phyloP scores from a whole-genome alignment of 2,888 invertebrate species.

The Keiferia lycopersicella region DNA sequence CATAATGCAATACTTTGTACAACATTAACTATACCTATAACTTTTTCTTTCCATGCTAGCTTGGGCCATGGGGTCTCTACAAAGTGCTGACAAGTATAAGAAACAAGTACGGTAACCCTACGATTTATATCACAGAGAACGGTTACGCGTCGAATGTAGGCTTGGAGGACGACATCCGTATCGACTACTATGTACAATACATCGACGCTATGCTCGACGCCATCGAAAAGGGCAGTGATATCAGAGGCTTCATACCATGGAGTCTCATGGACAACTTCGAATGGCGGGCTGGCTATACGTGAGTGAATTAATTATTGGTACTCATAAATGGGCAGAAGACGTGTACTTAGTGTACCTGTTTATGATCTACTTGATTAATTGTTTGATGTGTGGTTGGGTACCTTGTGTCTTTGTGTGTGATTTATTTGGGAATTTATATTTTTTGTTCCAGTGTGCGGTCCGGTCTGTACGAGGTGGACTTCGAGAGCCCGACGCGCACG shows the following conservation, averaged over 20 bases:
- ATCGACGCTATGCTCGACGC: constrained; percentile 59
- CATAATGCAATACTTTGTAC: no score
- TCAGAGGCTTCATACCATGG: constrained; percentile 79
- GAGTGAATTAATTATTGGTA: no score
- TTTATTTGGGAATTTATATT: no score
- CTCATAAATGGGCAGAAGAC: no score
- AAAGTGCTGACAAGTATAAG: constrained; percentile 36
- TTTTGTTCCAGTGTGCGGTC: constrained; percentile 39
- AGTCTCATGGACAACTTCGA: constrained; percentile 83
- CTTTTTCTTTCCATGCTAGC: constrained; percentile 29
- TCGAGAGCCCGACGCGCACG: constrained; percentile 76
- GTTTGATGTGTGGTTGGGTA: no score
- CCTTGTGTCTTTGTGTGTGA: no score
- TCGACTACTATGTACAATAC: constrained; percentile 55
- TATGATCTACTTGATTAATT: no score
- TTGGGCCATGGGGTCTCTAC: constrained; percentile 39
- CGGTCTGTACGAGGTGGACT: constrained; percentile 84
- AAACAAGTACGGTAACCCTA: constrained; percentile 38
- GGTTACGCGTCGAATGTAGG: constrained; percentile 59
- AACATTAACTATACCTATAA: no score
- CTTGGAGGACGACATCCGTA: constrained; percentile 56
- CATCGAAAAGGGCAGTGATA: constrained; percentile 57
- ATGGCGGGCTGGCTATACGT: constrained; percentile 77
- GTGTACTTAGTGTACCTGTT: no score
- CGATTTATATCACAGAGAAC: constrained; percentile 71